These are phyloP conservation scores for Zaprionus ghesquierei DNA, from an alignment of 1,140 invertebrate species.

Conservation along the genomic window DNA sequence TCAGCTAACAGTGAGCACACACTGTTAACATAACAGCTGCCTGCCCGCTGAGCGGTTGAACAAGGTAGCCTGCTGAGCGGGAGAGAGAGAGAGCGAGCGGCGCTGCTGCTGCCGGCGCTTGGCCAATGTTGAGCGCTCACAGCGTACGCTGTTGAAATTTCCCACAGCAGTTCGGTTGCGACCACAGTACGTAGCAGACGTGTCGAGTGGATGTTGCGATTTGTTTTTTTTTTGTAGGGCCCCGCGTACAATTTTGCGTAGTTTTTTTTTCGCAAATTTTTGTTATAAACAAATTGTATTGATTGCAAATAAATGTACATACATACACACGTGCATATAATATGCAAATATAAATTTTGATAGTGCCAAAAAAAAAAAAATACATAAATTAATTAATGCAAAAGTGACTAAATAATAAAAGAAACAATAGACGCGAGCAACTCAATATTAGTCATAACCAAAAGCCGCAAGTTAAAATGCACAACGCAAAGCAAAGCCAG, in stretches of 20 bases:
- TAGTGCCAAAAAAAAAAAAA: constrained; percentile 34
- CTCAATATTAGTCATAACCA: constrained; percentile 56
- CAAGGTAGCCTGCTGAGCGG: too few relatives aligned
- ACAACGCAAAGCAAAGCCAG: constrained; percentile 50
- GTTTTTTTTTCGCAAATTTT: constrained; percentile 20
- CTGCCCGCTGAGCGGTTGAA: not conserved
- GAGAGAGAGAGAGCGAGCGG: constrained; percentile 3
- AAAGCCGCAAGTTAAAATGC: constrained; percentile 51
- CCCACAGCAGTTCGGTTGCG: constrained; percentile 44
- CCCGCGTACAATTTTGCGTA: constrained; percentile 55
- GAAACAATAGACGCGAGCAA: not conserved
- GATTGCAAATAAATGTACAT: constrained; percentile 41
- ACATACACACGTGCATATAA: constrained; percentile 5
- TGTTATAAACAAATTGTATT: constrained; percentile 20
- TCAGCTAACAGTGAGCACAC: not conserved
- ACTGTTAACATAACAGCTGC: constrained; percentile 1
- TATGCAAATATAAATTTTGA: constrained; percentile 17
- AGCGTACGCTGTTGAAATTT: constrained; percentile 19
- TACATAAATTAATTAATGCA: constrained; percentile 22
- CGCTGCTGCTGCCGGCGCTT: constrained; percentile 13
- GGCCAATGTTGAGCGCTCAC: constrained; percentile 3
- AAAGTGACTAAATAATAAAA: constrained; percentile 49
- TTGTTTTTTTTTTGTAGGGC: constrained; percentile 37
- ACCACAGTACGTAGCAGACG: constrained; percentile 15
- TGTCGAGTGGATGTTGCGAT: constrained; percentile 21